Evolutionary conservation across 1,140 invertebrate genomes (phyloP).

Genomic region (Mylabris phalerata): DNA sequence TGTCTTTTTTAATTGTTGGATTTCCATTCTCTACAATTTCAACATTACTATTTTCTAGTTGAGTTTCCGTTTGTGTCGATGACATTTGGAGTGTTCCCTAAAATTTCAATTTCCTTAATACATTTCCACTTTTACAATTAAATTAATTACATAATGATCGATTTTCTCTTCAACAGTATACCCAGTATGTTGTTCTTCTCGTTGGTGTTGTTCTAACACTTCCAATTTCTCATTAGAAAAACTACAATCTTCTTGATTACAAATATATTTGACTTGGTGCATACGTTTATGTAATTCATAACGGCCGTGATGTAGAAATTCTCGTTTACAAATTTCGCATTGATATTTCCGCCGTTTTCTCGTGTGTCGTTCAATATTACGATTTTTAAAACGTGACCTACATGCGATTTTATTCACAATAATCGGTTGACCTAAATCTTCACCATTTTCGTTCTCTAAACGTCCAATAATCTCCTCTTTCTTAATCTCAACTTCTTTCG

Average conservation of each 20-base stretch:
- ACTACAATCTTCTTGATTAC: conserved; percentile 42
- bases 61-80: not conserved
- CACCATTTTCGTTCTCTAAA: conserved; percentile 52
- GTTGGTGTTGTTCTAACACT: conserved; percentile 48
- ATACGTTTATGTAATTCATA: conserved; percentile 38
- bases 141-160: conserved; percentile 1
- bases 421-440: conserved; percentile 54
- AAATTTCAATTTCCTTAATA: not conserved
- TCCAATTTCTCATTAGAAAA: conserved; percentile 44
- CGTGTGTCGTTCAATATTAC: conserved; percentile 7
- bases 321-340: conserved; percentile 49
- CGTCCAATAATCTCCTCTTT: conserved; percentile 58
- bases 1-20: conserved; percentile 18
- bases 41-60: not conserved
- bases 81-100: conserved; percentile 11
- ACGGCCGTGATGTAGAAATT: conserved; percentile 48
- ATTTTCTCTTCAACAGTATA: conserved; percentile 36
- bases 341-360: conserved; percentile 45
- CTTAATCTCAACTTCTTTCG: conserved; percentile 1
- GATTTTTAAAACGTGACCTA: conserved; percentile 45
- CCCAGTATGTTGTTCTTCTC: conserved; percentile 45
- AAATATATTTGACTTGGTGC: conserved; percentile 48
- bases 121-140: too few species aligned
- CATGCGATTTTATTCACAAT: conserved; percentile 49
- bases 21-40: conserved; percentile 5